Conservation (phyloP, 2,113 vertebrate species). For the Todiramphus chloris region DNA sequence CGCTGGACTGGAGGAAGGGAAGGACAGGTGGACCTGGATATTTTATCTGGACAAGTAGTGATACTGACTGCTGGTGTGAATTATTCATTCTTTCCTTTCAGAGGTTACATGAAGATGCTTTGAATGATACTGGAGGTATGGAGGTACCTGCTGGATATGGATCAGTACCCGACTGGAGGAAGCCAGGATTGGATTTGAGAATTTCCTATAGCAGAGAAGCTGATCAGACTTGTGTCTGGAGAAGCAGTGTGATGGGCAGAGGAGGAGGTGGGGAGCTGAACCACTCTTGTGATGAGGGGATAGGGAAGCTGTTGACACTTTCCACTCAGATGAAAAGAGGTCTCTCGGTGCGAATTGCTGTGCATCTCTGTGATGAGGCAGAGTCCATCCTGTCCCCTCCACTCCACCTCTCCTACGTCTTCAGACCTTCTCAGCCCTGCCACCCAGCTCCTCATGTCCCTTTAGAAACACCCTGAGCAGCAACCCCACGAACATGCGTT, state of each 20-base stretch:
- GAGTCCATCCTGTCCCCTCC: background rate
- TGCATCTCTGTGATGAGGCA: background rate
- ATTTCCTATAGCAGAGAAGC: background rate
- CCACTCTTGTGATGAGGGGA: background rate
- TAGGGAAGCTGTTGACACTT: background rate
- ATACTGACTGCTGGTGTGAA: background rate
- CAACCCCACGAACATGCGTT: background rate
- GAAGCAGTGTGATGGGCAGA: background rate
- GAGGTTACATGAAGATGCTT: background rate
- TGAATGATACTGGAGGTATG: background rate
- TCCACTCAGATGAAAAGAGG: background rate
- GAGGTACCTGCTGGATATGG: background rate
- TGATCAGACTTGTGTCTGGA: background rate
- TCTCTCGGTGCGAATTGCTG: accelerated
- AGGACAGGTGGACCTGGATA: background rate
- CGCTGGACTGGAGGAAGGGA: background rate
- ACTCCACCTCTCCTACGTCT: background rate
- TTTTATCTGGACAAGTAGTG: background rate
- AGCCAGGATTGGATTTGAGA: background rate
- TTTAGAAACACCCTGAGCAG: background rate
- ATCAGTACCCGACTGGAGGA: background rate
- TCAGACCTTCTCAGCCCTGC: background rate
- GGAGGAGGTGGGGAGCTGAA: background rate
- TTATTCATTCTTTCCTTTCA: background rate
- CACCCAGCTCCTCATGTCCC: background rate